These are phyloP conservation scores for Atrina japonica DNA, from an alignment of 2,888 invertebrate genomes.

Conservation along the genomic window DNA sequence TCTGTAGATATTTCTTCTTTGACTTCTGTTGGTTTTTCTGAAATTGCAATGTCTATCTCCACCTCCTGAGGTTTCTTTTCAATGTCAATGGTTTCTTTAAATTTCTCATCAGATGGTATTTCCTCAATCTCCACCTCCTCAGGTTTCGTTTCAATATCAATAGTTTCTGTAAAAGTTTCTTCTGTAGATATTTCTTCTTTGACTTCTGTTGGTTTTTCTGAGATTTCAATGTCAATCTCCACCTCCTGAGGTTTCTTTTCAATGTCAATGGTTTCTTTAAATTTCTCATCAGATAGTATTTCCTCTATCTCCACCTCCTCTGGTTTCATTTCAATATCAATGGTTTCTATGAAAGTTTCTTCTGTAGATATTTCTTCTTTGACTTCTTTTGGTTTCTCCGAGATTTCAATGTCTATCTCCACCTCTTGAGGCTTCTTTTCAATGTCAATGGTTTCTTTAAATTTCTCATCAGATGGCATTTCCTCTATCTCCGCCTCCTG, in stretches of 20 bases:
- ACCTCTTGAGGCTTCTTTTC: too few relatives aligned
- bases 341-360: background rate
- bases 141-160: conserved; percentile 8
- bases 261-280: conserved; percentile 8
- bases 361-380: conserved; percentile 4
- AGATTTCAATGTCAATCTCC: too few relatives aligned
- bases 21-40: too few relatives aligned
- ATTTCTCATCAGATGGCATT: conserved; percentile 4
- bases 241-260: too few relatives aligned
- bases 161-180: background rate
- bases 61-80: too few relatives aligned
- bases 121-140: conserved; percentile 9
- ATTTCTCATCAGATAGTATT: conserved; percentile 7
- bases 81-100: conserved; percentile 8
- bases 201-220: too few relatives aligned
- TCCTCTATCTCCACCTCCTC: conserved; percentile 8
- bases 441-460: conserved; percentile 8
- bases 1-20: background rate
- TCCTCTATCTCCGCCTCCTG: conserved; percentile 9
- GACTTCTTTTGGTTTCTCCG: conserved; percentile 5
- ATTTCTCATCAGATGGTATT: conserved; percentile 7
- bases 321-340: conserved; percentile 6
- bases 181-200: background rate
- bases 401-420: conserved; percentile 4
- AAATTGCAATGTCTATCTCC: too few relatives aligned